phyloP scores from a whole-genome alignment of 2,888 invertebrate species.

The Drosophila ezoana region DNA sequence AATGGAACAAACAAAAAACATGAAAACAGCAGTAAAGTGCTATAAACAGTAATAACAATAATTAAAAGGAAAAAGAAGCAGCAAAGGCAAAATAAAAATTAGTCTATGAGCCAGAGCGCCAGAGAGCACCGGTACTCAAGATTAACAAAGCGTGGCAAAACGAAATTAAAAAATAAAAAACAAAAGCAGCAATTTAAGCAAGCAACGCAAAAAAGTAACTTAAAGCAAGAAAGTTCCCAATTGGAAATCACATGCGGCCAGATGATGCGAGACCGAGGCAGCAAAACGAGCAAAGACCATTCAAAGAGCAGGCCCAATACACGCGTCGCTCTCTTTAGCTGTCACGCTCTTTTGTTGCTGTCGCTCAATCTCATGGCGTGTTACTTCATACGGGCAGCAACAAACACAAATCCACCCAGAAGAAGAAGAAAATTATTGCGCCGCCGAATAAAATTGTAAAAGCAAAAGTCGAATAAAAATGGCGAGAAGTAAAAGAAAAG shows the following conservation, averaged over 20 bases:
- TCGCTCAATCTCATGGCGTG: slow-evolving; percentile 30
- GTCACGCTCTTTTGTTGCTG: slow-evolving; percentile 1
- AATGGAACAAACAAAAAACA: slow-evolving; percentile 27
- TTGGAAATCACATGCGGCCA: slow-evolving; percentile 11
- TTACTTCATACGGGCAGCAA: slow-evolving; percentile 63
- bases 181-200: slow-evolving; percentile 9
- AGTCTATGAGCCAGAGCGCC: slow-evolving; percentile 1
- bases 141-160: slow-evolving; percentile 22
- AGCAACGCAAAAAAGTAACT: slow-evolving; percentile 9
- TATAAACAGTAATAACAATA: slow-evolving; percentile 54
- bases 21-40: slow-evolving; percentile 15
- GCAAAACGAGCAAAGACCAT: slow-evolving; percentile 4
- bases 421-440: slow-evolving; percentile 78
- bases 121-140: slow-evolving; percentile 11
- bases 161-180: slow-evolving; percentile 19
- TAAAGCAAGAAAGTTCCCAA: slow-evolving; percentile 21
- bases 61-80: slow-evolving; percentile 34
- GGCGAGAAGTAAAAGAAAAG: slow-evolving; percentile 46
- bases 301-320: background rate
- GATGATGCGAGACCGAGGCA: slow-evolving; percentile 2
- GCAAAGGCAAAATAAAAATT: background rate
- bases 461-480: slow-evolving; percentile 71
- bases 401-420: slow-evolving; percentile 36
- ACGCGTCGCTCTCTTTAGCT: slow-evolving; percentile 13
- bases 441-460: slow-evolving; percentile 75